Conservation (phyloP, 2,113 vertebrate genomes). For the Typhlomys cinereus region DNA sequence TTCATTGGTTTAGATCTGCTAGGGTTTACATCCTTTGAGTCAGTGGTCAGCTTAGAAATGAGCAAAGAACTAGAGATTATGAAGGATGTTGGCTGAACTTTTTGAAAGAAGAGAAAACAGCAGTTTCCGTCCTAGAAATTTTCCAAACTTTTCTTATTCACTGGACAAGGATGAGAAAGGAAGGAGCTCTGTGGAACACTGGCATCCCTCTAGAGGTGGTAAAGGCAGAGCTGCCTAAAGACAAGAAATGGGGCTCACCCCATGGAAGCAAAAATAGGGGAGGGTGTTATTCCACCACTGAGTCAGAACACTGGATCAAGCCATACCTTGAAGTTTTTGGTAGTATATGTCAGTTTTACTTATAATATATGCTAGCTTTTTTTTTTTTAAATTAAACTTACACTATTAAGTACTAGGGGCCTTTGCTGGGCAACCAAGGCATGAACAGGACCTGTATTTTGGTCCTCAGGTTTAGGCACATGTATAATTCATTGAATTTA, state of each 20-base stretch:
- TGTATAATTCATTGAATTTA: not conserved
- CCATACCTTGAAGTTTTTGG: not conserved
- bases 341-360: not conserved
- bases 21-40: not conserved
- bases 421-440: not conserved
- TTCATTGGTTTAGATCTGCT: not conserved
- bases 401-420: not conserved
- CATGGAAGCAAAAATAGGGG: not conserved
- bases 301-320: not conserved
- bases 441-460: not conserved
- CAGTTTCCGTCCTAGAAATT: not conserved
- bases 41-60: not conserved
- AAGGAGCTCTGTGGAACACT: not conserved
- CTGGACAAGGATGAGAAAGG: not conserved
- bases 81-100: not conserved
- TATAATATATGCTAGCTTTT: not conserved
- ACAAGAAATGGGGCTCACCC: accelerated
- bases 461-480: not conserved
- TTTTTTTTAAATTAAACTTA: not conserved
- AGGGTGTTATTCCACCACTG: not conserved
- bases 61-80: not conserved
- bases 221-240: no score
- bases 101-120: slow-evolving; percentile 2
- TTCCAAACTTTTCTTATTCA: not conserved
- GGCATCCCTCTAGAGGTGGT: not conserved